Percentiles rank a stretch among this genome's conserved stretches.
Evolutionary conservation across 1,140 invertebrate genomes (phyloP).

Genomic region (Paraescarpia echinospica): DNA sequence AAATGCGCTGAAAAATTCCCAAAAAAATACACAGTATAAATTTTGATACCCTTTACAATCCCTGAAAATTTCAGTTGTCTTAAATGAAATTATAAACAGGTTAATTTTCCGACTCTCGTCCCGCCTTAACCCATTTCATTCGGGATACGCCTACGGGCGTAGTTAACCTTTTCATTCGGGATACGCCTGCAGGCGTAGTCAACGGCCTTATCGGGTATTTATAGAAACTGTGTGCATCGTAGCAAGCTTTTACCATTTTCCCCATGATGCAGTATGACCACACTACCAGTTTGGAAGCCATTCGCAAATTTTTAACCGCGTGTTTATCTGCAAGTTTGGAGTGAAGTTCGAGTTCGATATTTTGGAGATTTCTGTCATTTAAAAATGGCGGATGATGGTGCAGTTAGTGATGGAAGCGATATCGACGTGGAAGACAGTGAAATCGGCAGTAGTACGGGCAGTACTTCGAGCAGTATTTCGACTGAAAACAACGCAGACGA

Average conservation of each 20-base stretch:
- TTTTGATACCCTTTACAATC: too few species aligned
- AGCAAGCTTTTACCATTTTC: too few species aligned
- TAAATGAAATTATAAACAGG: background rate
- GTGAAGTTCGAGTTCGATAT: background rate
- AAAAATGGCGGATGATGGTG: background rate
- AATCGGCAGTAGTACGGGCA: background rate
- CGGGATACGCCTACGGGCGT: background rate
- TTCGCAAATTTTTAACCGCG: too few species aligned
- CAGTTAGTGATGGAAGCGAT: background rate
- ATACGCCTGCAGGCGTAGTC: background rate
- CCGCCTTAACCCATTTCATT: background rate
- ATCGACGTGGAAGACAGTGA: background rate
- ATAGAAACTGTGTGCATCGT: background rate
- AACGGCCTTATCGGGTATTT: background rate
- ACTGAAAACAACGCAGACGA: background rate
- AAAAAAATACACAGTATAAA: too few species aligned
- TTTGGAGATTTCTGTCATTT: background rate
- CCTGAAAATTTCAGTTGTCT: background rate
- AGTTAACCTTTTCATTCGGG: background rate
- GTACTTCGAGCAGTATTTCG: background rate
- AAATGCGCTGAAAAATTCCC: too few species aligned
- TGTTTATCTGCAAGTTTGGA: background rate
- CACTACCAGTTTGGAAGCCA: too few species aligned
- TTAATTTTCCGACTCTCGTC: background rate
- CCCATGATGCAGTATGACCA: too few species aligned